Evolutionary conservation across 2,888 invertebrate genomes (phyloP).

Genomic region (Archips xylosteana): DNA sequence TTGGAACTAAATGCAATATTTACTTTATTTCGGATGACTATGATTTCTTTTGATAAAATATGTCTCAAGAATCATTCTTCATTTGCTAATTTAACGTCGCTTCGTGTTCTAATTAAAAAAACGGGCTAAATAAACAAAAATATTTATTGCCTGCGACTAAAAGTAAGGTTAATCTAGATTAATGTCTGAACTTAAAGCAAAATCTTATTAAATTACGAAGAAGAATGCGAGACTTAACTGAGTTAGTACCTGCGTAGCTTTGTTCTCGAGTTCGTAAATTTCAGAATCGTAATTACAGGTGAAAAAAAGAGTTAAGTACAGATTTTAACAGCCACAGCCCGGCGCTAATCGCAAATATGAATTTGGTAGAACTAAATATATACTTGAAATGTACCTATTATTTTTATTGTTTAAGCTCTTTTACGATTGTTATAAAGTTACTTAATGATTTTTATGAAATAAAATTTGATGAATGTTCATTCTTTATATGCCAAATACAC

Average conservation of each 20-base stretch:
- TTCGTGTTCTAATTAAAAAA: slow-evolving; percentile 9
- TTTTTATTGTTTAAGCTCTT: too few species aligned
- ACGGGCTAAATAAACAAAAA: slow-evolving; percentile 5
- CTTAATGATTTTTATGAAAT: too few species aligned
- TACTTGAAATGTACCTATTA: too few species aligned
- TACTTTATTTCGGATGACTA: too few species aligned
- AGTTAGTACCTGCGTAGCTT: slow-evolving; percentile 27
- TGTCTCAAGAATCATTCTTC: neutral
- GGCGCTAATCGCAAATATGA: neutral
- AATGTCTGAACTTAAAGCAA: slow-evolving; percentile 37
- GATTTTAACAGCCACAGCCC: too few species aligned
- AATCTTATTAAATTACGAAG: slow-evolving; percentile 36
- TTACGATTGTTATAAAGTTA: too few species aligned
- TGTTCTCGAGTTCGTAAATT: slow-evolving; percentile 16
- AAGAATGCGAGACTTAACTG: slow-evolving; percentile 29
- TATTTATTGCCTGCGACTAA: slow-evolving; percentile 32
- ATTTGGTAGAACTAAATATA: too few species aligned
- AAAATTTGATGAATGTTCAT: too few species aligned
- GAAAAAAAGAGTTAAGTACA: neutral
- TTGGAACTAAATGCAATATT: too few species aligned
- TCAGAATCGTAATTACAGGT: slow-evolving; percentile 1
- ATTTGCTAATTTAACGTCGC: neutral
- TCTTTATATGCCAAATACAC: too few species aligned
- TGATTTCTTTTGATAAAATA: too few species aligned
- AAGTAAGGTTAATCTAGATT: slow-evolving; percentile 35